Evolutionary conservation across 2,113 vertebrate genomes (phyloP), one percentile per base, ranked within the genome.

Genomic region (Blennius ocellaris): DNA sequence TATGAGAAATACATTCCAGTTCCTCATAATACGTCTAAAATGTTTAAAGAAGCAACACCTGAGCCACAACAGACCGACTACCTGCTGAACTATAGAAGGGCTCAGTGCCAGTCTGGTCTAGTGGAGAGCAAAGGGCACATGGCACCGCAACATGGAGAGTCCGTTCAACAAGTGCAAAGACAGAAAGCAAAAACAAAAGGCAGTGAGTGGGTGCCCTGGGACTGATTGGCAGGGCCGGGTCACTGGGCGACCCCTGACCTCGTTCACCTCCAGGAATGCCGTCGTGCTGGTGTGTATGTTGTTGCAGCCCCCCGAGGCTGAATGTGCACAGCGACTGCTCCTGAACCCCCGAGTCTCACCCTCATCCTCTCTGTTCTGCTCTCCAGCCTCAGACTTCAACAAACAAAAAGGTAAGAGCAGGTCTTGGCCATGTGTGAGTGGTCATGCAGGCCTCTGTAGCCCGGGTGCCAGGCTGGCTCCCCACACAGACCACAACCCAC

Each of bases 201-300:
- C 78, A 51, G 49, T 8, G 50, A 84, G 74, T 84, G 83, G 76
- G 87, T 82, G 85, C 88, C 84, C 82, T 76, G 68, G 76, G 73
- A 85, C 83, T 87, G 90, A 92, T 89, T 90, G 89, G 82, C 86
- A 87, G 90, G 80, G 85, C 81, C 85, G 91, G 86, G 86, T 89
- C 68, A 39, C 44, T 9, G 49, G 17, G 64, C 75, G 85, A 91
- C 92, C 89, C 76, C 69, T 87, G 83, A 89, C 84, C 87, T 85
- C 87, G 89, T 82, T 91, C 90, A 92, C 90, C 91, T 84, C 44
- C 1, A 89, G 84, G 91, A 93, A 93, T 93, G 89, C 80, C 85
- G 87, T 84, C 73, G 64, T 87, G 85, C 87, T 82, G 81, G 90
- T 92, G 90, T 71, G 53, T 75, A 82, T 85, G 91, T 92, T 92